These are phyloP conservation scores for Eospalax fontanierii DNA, from an alignment of 2,797 vertebrate genomes.

Conservation along the genomic window DNA sequence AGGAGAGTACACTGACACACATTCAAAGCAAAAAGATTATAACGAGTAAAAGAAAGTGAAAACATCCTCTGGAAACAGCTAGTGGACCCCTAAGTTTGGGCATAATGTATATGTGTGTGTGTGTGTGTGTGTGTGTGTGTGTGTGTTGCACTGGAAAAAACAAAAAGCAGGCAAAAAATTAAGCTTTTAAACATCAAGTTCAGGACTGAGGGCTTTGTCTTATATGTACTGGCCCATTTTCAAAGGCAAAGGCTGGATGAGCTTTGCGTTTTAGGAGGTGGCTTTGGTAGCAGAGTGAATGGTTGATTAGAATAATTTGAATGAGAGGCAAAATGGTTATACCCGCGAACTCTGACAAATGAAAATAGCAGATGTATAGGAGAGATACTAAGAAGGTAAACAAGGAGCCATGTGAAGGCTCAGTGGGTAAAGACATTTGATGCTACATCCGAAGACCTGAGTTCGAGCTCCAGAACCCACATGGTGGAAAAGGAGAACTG, in stretches of 20 bases:
- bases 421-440: no score
- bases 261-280: conserved; percentile 49
- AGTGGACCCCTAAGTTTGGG: not conserved
- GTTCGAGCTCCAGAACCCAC: no score
- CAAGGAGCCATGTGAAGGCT: not conserved
- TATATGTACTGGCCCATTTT: not conserved
- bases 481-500: no score
- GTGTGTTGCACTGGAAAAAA: not conserved
- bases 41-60: not conserved
- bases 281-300: conserved; percentile 26
- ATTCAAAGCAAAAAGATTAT: not conserved
- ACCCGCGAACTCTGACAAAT: not conserved
- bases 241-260: conserved; percentile 32
- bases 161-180: conserved; percentile 34
- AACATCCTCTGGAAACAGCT: not conserved
- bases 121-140: not conserved
- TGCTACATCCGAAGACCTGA: no score
- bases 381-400: not conserved
- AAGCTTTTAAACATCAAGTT: conserved; percentile 9
- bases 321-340: conserved; percentile 15
- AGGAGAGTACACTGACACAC: not conserved
- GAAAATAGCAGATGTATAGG: conserved; percentile 1
- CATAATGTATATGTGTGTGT: not conserved
- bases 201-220: not conserved
- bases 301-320: not conserved